phyloP scores from a whole-genome alignment of 2,797 vertebrate genomes.

The Rhyacichthys aspro region DNA sequence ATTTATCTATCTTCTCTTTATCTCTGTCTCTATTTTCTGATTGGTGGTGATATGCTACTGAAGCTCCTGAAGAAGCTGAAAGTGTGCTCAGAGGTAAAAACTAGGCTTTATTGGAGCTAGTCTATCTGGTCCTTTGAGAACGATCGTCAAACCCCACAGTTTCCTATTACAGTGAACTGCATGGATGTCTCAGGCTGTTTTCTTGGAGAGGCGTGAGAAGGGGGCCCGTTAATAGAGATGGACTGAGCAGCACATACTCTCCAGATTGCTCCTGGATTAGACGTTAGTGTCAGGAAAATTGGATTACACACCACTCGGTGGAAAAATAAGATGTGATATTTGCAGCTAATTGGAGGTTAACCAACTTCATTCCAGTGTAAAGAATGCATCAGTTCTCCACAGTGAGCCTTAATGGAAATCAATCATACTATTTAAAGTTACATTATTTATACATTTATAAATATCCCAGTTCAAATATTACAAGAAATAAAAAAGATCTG shows the following conservation, averaged over 20 bases:
- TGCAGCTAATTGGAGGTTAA: slow-evolving; percentile 49
- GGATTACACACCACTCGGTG: slow-evolving; percentile 53
- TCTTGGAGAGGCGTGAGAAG: slow-evolving; percentile 53
- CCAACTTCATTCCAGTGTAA: slow-evolving; percentile 23
- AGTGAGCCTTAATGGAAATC: slow-evolving; percentile 15
- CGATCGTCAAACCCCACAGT: slow-evolving; percentile 47
- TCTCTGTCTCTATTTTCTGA: no score
- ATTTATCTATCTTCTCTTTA: no score
- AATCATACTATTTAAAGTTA: slow-evolving; percentile 7
- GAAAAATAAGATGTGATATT: slow-evolving; percentile 47
- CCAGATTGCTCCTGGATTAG: slow-evolving; percentile 60
- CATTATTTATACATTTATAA: slow-evolving; percentile 16
- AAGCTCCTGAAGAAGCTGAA: no score
- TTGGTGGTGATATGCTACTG: no score
- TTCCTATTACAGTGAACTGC: slow-evolving; percentile 66
- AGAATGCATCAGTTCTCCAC: slow-evolving; percentile 12
- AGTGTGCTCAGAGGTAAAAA: no score
- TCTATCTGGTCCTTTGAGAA: slow-evolving; percentile 40
- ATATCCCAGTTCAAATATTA: no score
- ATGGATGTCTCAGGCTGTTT: slow-evolving; percentile 56
- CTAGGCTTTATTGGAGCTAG: no score
- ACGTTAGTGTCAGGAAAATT: slow-evolving; percentile 57
- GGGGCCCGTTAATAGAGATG: slow-evolving; percentile 43
- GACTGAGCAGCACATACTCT: slow-evolving; percentile 53
- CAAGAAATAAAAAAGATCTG: no score